Evolutionary conservation across 2,888 invertebrate species (phyloP), one percentile per base, ranked within the genome.

Genomic region (Linnaemya vulpina): DNA sequence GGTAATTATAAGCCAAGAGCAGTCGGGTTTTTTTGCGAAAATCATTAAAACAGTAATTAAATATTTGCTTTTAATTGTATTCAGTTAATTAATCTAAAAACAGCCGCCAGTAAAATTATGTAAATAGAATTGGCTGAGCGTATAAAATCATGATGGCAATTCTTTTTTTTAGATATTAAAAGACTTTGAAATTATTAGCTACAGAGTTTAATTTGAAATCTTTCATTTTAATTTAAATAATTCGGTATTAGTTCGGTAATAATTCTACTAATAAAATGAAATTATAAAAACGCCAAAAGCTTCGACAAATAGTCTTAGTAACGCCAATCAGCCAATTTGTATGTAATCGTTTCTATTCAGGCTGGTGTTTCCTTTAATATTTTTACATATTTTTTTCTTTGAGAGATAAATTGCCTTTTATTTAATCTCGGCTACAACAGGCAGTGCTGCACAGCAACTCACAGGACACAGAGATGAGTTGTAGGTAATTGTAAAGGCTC

Each of bases 311-410:
- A 62, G 51, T 40, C 13, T 17, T 40, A 40, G 70, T 17, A 62
- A 46, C 35, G 20, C 58, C 55, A 60, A 80, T 80, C 73, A 67
- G 40, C 55, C 9, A 38, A 49, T 67, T 60, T 3, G 51, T 58
- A 20, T 51, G 55, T 65, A 58, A 49, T 74, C 73, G 17, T 40
- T 65, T 4, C n/a, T n/a, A 9, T 38, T n/a, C n/a, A 53, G 1
- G 20, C 40, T 15, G 25, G n/a, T 9, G 8, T 15, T 55, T 55
- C n/a, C n/a, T n/a, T n/a, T n/a, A n/a, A n/a, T n/a, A n/a, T n/a
- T n/a, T n/a, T n/a, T 46, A 22, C 15, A 4, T 30, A 3, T 30
- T 30, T 30, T 30, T 30, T 30, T 5, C 3, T 30, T 30, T 30
- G 22, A 49, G 4, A 35, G 20, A 63, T 58, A 68, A 58, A 68